Base-by-base conservation (phyloP, 2,888 invertebrate species). In the Ormyrus nitidulus region DNA sequence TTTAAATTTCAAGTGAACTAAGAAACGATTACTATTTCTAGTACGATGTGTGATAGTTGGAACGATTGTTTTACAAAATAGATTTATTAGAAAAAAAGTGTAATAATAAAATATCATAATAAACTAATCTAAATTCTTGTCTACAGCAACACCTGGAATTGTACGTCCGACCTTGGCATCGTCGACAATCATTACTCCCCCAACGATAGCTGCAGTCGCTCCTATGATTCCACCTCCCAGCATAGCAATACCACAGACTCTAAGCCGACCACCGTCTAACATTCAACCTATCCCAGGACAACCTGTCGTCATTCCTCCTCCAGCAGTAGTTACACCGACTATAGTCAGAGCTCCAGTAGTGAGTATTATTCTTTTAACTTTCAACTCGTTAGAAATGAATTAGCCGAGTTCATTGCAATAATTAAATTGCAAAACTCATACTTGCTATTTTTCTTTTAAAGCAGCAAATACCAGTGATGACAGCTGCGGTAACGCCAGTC, bases 171-270 rank as follows among this genome's bases (percentile, higher is more conserved):
- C 87, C 0, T 82, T 87, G 34, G 84, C 87, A 7, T 81, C 85
- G 7, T 80, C 87, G 1, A 46, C 81, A 6, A 81, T 84, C 0
- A 78, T 86, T 49, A 79, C 87, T 44, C 83, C 87, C 46, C 78
- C 87, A 48, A 83, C 87, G 77, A 85, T 89, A 80, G 86, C 90
- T 64, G 85, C 87, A 76, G 88, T 91, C 82, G 88, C 91, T 81
- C 89, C 91, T 72, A 89, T 91, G 11, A 91, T 94, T 85, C 94
- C 94, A 83, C 94, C 94, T 74, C 93, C 94, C 56, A 94, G 94
- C 6, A 91, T 95, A 66, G 93, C 93, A 3, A 92, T 94, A 82
- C 93, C 94, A 13, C 92, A 92, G 82, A 88, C 90, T 10, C 80
- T 90, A 62, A 90, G 88, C 58, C 87, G 89, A 81, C 90, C 91